phyloP scores from a whole-genome alignment of 64 coral and sea anemone genomes.

The Astreopora myriophthalma region DNA sequence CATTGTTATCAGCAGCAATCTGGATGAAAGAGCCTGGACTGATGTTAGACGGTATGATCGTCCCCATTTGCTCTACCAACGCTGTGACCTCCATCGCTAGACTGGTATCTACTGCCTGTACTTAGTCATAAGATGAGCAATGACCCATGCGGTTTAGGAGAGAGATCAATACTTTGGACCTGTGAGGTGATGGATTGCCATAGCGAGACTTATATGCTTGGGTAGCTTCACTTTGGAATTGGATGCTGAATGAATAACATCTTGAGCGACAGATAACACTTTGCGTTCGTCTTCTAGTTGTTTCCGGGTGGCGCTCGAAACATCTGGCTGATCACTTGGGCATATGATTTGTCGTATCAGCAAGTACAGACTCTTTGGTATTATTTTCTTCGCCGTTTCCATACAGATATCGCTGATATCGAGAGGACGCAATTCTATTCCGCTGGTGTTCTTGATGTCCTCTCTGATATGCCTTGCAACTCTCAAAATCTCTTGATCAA shows the following conservation, averaged over 20 bases:
- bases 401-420: not conserved
- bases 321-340: not conserved
- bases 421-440: constrained; percentile 22
- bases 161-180: not conserved
- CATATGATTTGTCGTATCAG: constrained; percentile 25
- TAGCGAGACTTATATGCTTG: not conserved
- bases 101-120: not conserved
- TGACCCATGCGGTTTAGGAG: constrained; percentile 43
- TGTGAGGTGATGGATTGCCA: not conserved
- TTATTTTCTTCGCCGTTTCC: not conserved
- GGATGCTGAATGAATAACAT: not conserved
- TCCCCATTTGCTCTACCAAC: constrained; percentile 1
- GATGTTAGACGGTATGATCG: constrained; percentile 37
- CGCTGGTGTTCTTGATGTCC: not conserved
- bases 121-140: constrained; percentile 24
- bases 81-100: constrained; percentile 13
- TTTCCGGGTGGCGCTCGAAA: no score
- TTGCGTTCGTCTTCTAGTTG: constrained; percentile 34
- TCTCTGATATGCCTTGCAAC: constrained; percentile 18
- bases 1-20: constrained; percentile 49
- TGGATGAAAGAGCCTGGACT: constrained; percentile 38
- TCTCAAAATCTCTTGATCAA: not conserved
- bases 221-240: constrained; percentile 24
- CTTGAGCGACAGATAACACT: constrained; percentile 17
- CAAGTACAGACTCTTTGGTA: constrained; percentile 1